Evolutionary conservation across 2,113 vertebrate genomes (phyloP), one percentile per base, ranked within the genome.

Genomic region (Marcusenius ussheri): DNA sequence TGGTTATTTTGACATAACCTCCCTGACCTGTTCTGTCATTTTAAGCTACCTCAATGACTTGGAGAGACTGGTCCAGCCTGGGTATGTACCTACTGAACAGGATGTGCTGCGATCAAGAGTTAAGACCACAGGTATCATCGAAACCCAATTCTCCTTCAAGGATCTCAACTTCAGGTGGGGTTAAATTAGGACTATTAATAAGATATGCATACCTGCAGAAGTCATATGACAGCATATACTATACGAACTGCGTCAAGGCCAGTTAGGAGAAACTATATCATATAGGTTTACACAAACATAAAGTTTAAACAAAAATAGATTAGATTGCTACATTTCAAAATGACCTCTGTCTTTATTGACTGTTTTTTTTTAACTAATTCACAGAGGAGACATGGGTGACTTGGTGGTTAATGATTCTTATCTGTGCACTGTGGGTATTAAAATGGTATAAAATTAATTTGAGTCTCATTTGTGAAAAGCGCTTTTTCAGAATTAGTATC

Each of bases 51-150:
- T 99, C 91, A 97, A 95, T 3, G 98, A 99, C 93, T 93, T 99
- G 95, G 97, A 97, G 92, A 96, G 98, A 85, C 93, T 99, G 93
- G 92, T 98, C 90, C 94, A 95, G 90, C 98, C 98, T 0, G 98
- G 98, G 90, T 99, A 98, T 0, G 96, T 99, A 87, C 98, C 98
- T 92, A 99, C 98, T 0, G 98, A 99, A 93, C 98, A 99, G 93
- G 98, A 99, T 0, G 97, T 99, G 91, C 95, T 99, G 94, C 97
- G 98, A 70, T 99, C 98, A 27, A 95, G 98, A 50, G 98, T 99
- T 89, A 99, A 99, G 95, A 99, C 98, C 90, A 99, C 98, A 0
- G 98, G 98, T 91, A 99, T 99, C 93, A 99, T 99, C 0, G 98
- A 99, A 95, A 98, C 98, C 1, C 95, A 96, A 93, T 99, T 99